Evolutionary conservation across 1,140 invertebrate genomes (phyloP), one percentile per base, ranked within the genome.

Genomic region (Chymomyza costata): DNA sequence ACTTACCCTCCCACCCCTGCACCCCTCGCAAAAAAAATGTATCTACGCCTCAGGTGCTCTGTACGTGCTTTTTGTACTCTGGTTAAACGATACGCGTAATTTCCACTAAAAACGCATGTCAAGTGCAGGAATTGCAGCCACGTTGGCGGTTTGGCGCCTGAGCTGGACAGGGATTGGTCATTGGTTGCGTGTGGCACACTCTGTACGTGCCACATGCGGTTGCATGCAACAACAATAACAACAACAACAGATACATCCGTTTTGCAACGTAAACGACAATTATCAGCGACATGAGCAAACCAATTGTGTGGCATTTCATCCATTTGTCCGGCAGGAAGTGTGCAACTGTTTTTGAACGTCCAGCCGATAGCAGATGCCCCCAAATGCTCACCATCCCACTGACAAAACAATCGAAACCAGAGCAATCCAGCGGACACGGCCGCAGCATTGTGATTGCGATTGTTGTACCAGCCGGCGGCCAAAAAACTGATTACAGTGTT

Each of bases 221-320:
- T 38, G 50, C 48, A 45, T 45, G 65, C 66, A 70, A 65, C 58
- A 53, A 14, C 43, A 41, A 31, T 32, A 48, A 39, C 17, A 21
- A 21, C 28, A 14, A 11, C 2, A 39, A 15, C 54, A 50, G 30
- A 13, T 49, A 66, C 53, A 78, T 80, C 73, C 73, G 73, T 55
- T 71, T 52, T 73, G 67, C 57, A 66, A 63, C 54, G 37, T 47
- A 78, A 63, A 56, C 71, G 64, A 63, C 73, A 78, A 78, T 78
- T 78, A 78, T 78, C 73, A 71, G 67, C 52, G 64, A 80, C 62
- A 70, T 78, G 71, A 78, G 71, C 71, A 71, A 78, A 78, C 71
- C 71, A 78, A 78, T 78, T 76, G 65, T 76, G 50, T 18, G 44
- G 43, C 32, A 28, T 47, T 46, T 53, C 8, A 8, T 25, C 21